phyloP scores from a whole-genome alignment of 1,140 invertebrate species.

The Panagrolaimus sp. region DNA sequence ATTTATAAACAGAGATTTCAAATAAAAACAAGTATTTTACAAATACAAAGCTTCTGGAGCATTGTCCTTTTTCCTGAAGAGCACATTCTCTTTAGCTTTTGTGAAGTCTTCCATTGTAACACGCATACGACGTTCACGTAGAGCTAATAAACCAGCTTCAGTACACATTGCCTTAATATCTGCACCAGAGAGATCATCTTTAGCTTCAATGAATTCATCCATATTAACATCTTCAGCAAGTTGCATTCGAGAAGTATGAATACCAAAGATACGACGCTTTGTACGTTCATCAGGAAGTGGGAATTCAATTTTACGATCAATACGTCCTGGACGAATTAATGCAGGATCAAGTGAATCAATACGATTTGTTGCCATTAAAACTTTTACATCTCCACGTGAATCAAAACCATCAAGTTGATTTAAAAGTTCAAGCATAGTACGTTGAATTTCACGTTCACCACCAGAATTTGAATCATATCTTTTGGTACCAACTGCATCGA shows the following conservation, averaged over 20 bases:
- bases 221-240: constrained; percentile 92
- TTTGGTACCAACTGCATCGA: constrained; percentile 98
- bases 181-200: constrained; percentile 97
- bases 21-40: constrained; percentile 62
- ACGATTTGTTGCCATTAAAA: constrained; percentile 98
- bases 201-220: constrained; percentile 95
- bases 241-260: constrained; percentile 97
- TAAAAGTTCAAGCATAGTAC: constrained; percentile 97
- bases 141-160: constrained; percentile 92
- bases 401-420: constrained; percentile 99
- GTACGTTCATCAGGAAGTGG: constrained; percentile 98
- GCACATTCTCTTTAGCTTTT: constrained; percentile 97
- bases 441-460: constrained; percentile 96
- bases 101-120: constrained; percentile 99
- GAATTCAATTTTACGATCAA: constrained; percentile 99
- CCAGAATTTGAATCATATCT: constrained; percentile 97
- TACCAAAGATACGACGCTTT: constrained; percentile 92
- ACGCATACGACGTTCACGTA: constrained; percentile 95
- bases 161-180: constrained; percentile 94
- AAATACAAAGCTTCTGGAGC: constrained; percentile 97
- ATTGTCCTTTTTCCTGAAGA: constrained; percentile 98
- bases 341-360: constrained; percentile 99
- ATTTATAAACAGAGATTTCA: too few relatives aligned
- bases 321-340: constrained; percentile 92
- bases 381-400: constrained; percentile 88